Base-by-base conservation (phyloP, 1,140 invertebrate species). In the Hydropsyche tenuis region DNA sequence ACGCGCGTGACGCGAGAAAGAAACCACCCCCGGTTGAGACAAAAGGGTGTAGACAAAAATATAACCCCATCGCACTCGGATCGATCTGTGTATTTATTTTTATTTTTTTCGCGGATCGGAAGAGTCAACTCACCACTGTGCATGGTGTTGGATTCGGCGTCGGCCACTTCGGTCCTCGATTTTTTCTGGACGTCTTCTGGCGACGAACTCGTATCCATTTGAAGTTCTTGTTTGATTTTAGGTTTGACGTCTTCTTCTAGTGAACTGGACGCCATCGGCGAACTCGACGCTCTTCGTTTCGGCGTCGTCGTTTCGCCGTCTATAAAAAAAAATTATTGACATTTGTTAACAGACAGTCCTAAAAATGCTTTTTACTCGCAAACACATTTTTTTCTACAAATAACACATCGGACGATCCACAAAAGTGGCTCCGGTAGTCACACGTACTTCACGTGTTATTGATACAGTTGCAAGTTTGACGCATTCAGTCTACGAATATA, bases 111-210 rank as follows among this genome's bases (percentile, higher is more conserved):
- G n/a, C n/a, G n/a, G n/a, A n/a, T n/a, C n/a, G n/a, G n/a, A n/a
- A n/a, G n/a, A n/a, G n/a, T n/a, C 69, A 64, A 87, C 92, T 93
- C 85, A 95, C 94, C 93, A 83, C 92, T 94, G 84, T 94, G 92
- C 81, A 93, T 91, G 71, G 93, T 95, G 81, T 95, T 96, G 30
- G 93, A 93, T 82, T 94, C 93, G 45, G 93, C 93, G 81, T 96
- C 93, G 51, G 90, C 92, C 14, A 93, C 90, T 82, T 93, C 92
- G 42, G 90, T 93, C 81, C 92, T 89, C 25, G 88, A 90, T 79
- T 92, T 92, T 82, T 93, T 93, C 70, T 85, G 83, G 73, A 79
- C 79, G 72, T 88, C 87, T 72, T 88, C 87, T 46, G 87, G 85
- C 14, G 86, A 88, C 0, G 84, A 85, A 68, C 88, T 88, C 0